Conservation (phyloP, 2,888 invertebrate species). For the Diarsia mendica region DNA sequence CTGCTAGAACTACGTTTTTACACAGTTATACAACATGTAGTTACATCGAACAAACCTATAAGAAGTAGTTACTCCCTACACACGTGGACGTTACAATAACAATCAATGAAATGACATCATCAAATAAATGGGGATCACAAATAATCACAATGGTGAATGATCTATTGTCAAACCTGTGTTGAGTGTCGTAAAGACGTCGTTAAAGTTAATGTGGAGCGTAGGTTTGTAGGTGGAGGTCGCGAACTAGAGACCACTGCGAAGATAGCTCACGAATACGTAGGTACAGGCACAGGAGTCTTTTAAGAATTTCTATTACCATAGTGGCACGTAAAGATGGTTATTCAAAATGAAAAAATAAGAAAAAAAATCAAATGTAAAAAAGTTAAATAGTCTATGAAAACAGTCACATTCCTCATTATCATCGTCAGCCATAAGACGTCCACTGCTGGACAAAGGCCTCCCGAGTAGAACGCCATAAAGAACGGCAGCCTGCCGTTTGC, state of each 20-base stretch:
- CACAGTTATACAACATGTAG: neutral
- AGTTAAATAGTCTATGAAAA: no score
- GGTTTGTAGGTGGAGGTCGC: neutral
- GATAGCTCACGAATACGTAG: neutral
- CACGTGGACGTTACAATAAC: neutral
- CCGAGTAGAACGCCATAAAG: no score
- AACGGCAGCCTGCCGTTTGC: no score
- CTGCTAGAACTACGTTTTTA: neutral
- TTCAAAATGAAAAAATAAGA: neutral
- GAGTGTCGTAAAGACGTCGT: slow-evolving; percentile 23
- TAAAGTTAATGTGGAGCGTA: slow-evolving; percentile 18
- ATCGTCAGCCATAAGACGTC: no score
- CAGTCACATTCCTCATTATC: no score
- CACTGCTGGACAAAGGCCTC: no score
- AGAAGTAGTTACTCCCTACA: neutral
- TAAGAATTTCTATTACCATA: neutral
- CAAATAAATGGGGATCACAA: slow-evolving; percentile 15
- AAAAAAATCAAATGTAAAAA: no score
- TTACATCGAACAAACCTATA: neutral
- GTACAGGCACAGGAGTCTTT: neutral
- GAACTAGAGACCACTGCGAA: neutral
- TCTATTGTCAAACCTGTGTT: slow-evolving; percentile 17
- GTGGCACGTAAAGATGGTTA: neutral
- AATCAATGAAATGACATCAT: slow-evolving; percentile 10
- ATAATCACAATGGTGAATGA: slow-evolving; percentile 17